Evolutionary conservation across 2,113 vertebrate genomes (phyloP).

Genomic region (Desmodus rotundus): DNA sequence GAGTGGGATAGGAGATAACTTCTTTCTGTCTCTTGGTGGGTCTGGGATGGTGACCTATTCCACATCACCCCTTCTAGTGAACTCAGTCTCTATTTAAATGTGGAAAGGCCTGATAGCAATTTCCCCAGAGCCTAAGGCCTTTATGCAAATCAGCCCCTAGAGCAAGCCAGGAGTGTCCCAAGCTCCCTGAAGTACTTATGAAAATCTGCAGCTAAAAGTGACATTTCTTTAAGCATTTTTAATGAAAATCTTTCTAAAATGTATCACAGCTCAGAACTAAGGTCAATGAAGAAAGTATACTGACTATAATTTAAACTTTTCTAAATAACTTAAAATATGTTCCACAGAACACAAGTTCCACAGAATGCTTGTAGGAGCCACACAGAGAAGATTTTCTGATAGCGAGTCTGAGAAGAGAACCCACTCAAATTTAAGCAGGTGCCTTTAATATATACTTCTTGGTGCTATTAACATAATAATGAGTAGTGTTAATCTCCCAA

Average conservation of each 20-base stretch:
- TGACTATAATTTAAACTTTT: conserved; percentile 20
- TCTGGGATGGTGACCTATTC: background rate
- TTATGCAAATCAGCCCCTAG: background rate
- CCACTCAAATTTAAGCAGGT: background rate
- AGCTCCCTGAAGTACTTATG: background rate
- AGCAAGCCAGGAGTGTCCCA: background rate
- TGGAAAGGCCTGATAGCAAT: background rate
- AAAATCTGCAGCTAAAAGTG: background rate
- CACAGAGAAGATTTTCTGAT: background rate
- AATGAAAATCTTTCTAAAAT: background rate
- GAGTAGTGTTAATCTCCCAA: background rate
- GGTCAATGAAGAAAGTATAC: background rate
- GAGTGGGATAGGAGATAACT: background rate
- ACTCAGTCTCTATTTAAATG: background rate
- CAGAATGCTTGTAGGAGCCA: background rate
- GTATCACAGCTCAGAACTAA: background rate
- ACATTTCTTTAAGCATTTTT: background rate
- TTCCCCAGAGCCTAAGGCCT: background rate
- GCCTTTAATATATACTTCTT: background rate
- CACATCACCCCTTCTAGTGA: background rate
- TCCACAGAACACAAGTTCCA: background rate
- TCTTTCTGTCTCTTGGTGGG: background rate
- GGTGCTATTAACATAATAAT: background rate
- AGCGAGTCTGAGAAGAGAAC: background rate
- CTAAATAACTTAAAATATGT: background rate